phyloP scores from a whole-genome alignment of 1,140 invertebrate genomes.

The Daktulosphaira vitifoliae region DNA sequence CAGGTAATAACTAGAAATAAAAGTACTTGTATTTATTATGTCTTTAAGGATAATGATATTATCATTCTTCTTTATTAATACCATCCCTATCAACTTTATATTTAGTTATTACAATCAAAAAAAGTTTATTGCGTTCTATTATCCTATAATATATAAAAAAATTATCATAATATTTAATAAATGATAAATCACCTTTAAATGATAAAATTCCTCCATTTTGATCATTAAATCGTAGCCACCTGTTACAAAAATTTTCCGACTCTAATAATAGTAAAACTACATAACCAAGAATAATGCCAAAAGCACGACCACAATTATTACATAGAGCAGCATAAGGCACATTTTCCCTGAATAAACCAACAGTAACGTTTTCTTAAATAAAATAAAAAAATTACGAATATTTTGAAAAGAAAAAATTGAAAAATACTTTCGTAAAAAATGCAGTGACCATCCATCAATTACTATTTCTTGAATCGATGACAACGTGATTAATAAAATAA shows the following conservation, averaged over 20 bases:
- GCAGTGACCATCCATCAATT: slow-evolving; percentile 98
- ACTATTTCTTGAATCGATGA: slow-evolving; percentile 99
- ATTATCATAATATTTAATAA: too few species aligned
- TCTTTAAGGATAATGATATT: too few species aligned
- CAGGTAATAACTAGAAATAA: too few species aligned
- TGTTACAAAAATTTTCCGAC: slow-evolving; percentile 92
- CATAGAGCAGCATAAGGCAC: slow-evolving; percentile 97
- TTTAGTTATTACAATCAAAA: too few species aligned
- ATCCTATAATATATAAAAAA: too few species aligned
- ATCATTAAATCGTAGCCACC: slow-evolving; percentile 69
- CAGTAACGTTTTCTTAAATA: too few species aligned
- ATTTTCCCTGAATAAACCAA: too few species aligned
- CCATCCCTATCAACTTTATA: too few species aligned
- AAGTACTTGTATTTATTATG: too few species aligned
- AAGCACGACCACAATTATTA: slow-evolving; percentile 95
- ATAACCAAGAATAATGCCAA: slow-evolving; percentile 95
- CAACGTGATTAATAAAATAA: too few species aligned
- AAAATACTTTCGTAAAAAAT: slow-evolving; percentile 82
- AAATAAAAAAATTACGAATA: background rate
- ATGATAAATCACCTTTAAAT: slow-evolving; percentile 68
- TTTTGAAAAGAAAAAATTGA: background rate
- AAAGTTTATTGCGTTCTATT: too few species aligned
- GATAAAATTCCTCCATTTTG: slow-evolving; percentile 68
- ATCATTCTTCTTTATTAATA: too few species aligned
- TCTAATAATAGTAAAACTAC: slow-evolving; percentile 93